These are phyloP conservation scores for Channa maculata DNA, from an alignment of 2,113 vertebrate genomes.

Conservation along the genomic window DNA sequence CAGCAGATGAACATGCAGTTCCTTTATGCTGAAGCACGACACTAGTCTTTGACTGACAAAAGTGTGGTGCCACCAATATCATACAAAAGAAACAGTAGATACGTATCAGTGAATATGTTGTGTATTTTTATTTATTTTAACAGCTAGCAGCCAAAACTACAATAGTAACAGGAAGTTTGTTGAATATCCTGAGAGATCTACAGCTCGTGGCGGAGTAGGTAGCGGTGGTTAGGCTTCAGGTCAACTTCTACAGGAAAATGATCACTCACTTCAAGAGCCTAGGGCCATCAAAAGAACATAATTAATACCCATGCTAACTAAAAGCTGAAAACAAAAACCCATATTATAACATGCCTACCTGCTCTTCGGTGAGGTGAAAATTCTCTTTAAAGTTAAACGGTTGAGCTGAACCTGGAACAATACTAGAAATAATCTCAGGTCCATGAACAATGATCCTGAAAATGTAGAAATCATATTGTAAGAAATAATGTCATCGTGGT, in stretches of 20 bases:
- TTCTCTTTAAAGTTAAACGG: constrained; percentile 86
- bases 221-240: constrained; percentile 80
- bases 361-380: constrained; percentile 79
- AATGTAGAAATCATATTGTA: not conserved
- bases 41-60: not conserved
- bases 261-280: constrained; percentile 90
- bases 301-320: not conserved
- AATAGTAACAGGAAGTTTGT: constrained; percentile 5
- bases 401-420: constrained; percentile 84
- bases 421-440: constrained; percentile 72
- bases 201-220: constrained; percentile 80
- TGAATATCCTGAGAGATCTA: constrained; percentile 47
- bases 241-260: constrained; percentile 91
- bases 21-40: constrained; percentile 30
- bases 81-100: constrained; percentile 17
- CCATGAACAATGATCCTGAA: constrained; percentile 89
- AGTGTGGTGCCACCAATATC: not conserved
- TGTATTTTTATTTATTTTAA: constrained; percentile 12
- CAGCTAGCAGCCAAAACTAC: constrained; percentile 35
- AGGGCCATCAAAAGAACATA: not conserved
- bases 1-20: constrained; percentile 36
- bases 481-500: not conserved
- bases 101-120: not conserved
- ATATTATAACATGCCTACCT: constrained; percentile 72
- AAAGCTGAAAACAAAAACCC: not conserved